A percentile compares a stretch with the other conserved stretches of the same genome.
These are phyloP conservation scores for Periophthalmus magnuspinnatus DNA, from an alignment of 2,797 vertebrate genomes.

Conservation along the genomic window DNA sequence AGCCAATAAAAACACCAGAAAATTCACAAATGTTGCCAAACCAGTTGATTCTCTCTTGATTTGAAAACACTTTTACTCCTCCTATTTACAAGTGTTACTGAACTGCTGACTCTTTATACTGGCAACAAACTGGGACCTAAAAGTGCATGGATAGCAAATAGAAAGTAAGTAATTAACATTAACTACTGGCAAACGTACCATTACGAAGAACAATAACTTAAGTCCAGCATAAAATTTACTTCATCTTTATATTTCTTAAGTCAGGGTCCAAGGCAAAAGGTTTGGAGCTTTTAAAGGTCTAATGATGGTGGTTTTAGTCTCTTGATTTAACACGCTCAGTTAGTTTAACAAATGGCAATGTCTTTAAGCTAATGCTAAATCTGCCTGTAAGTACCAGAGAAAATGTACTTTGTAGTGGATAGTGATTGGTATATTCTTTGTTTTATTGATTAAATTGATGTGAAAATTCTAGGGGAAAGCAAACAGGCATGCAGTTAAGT, in stretches of 20 bases:
- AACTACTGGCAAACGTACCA: neutral
- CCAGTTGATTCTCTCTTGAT: neutral
- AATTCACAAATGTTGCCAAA: neutral
- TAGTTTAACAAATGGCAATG: neutral
- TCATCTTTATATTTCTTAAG: neutral
- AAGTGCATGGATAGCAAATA: neutral
- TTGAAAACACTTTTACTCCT: neutral
- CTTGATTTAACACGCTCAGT: neutral
- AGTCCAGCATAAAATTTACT: too few relatives aligned
- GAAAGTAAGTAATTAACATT: neutral
- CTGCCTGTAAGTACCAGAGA: neutral
- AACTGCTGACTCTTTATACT: neutral
- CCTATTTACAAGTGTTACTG: neutral
- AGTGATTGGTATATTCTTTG: neutral
- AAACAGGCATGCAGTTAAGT: slow-evolving; percentile 2
- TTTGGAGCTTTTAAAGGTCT: neutral
- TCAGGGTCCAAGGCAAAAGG: neutral
- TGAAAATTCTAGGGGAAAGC: slow-evolving; percentile 3
- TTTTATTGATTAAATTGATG: neutral
- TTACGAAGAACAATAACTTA: neutral
- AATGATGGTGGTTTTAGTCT: neutral
- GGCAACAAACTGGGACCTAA: neutral
- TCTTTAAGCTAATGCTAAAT: neutral
- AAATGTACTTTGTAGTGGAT: neutral
- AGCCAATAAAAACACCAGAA: neutral